A percentile compares a stretch with the other conserved stretches of the same genome.
Conservation (phyloP, 92 coral and sea anemone genomes). For the Pocillopora grandis region DNA sequence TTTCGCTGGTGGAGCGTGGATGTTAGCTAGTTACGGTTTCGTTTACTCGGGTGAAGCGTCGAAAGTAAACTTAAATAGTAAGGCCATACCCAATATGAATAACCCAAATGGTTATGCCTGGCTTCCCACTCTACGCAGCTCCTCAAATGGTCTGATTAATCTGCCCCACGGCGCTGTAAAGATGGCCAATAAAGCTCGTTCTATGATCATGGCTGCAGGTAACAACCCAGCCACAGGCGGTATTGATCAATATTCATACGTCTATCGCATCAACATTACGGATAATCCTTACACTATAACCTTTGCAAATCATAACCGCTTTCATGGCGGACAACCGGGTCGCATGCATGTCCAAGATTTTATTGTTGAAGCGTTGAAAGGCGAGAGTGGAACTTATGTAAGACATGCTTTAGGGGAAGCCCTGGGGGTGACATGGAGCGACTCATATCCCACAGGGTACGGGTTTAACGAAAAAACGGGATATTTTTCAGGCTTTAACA, state of each 20-base stretch:
- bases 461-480: conserved; percentile 72
- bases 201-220: conserved; percentile 98
- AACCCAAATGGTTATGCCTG: conserved; percentile 92
- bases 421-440: conserved; percentile 75
- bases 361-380: conserved; percentile 84
- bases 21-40: conserved; percentile 89
- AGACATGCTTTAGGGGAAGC: conserved; percentile 80
- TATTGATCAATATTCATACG: conserved; percentile 69
- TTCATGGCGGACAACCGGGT: conserved; percentile 72
- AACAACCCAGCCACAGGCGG: conserved; percentile 86
- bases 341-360: conserved; percentile 89
- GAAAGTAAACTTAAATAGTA: not conserved
- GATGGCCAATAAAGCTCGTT: conserved; percentile 76
- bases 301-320: conserved; percentile 88
- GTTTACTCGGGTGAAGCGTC: no score
- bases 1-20: conserved; percentile 83
- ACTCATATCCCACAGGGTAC: conserved; percentile 88
- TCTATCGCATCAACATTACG: conserved; percentile 69
- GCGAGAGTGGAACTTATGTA: conserved; percentile 76
- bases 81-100: conserved; percentile 94
- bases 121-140: conserved; percentile 70
- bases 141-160: conserved; percentile 71
- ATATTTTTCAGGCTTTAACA: conserved; percentile 33
- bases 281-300: conserved; percentile 77
- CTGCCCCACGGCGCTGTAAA: conserved; percentile 82